Percentiles rank a stretch among this genome's conserved stretches.
Conservation (phyloP, 92 coral and sea anemone genomes). For the Bergia puertoricense region DNA sequence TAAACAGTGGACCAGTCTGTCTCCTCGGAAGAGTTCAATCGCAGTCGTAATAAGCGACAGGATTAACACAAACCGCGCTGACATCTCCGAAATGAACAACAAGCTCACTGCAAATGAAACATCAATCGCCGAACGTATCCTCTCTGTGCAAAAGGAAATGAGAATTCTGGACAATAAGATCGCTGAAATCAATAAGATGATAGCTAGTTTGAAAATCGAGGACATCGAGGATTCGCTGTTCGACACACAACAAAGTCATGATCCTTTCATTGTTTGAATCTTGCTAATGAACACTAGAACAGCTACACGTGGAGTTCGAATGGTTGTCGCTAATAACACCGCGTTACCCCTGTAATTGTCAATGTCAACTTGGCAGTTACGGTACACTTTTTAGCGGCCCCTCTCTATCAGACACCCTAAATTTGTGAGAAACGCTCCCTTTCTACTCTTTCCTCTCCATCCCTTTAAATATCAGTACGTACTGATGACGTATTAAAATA, state of each 20-base stretch:
- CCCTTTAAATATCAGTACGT: slow-evolving; percentile 11
- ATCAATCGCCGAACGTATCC: slow-evolving; percentile 6
- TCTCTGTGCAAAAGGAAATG: not conserved
- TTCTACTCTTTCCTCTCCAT: not conserved
- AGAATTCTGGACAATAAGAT: not conserved
- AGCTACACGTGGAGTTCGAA: too few species aligned
- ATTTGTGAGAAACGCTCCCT: too few species aligned
- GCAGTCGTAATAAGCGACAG: not conserved
- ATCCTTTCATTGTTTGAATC: not conserved
- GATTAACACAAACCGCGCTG: not conserved
- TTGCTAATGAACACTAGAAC: too few species aligned
- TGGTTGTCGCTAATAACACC: too few species aligned
- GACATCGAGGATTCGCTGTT: not conserved
- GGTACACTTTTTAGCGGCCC: too few species aligned
- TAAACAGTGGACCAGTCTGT: not conserved
- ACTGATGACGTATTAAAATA: slow-evolving; percentile 9
- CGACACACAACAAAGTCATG: not conserved
- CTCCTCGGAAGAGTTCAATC: not conserved
- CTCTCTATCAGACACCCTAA: too few species aligned
- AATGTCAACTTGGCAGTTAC: too few species aligned
- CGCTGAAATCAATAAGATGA: not conserved
- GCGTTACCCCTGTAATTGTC: too few species aligned
- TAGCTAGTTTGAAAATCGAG: not conserved
- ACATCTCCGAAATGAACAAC: not conserved
- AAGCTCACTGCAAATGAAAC: not conserved